These are phyloP conservation scores for Coremacera marginata DNA, from an alignment of 2,888 invertebrate species.

Conservation along the genomic window DNA sequence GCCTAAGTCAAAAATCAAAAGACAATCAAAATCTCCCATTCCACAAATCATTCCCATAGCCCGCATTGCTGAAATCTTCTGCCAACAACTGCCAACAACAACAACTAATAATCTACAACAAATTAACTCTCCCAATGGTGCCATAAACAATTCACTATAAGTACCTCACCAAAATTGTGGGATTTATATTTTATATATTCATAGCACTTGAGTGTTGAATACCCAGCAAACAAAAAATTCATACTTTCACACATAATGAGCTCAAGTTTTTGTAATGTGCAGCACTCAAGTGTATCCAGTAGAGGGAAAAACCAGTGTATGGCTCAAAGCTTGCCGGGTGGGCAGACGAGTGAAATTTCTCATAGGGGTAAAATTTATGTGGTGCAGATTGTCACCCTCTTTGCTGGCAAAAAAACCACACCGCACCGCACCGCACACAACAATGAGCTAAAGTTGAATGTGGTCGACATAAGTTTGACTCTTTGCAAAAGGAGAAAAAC, in stretches of 20 bases:
- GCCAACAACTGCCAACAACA: not conserved
- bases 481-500: not conserved
- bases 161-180: not conserved
- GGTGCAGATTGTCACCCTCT: constrained; percentile 55
- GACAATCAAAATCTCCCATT: not conserved
- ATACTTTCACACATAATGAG: constrained; percentile 52
- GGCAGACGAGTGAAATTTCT: constrained; percentile 18
- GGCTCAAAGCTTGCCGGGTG: too few relatives aligned
- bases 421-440: not conserved
- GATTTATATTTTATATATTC: constrained; percentile 31
- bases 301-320: not conserved
- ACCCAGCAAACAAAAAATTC: not conserved
- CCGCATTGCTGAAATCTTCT: not conserved
- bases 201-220: constrained; percentile 23
- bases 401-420: not conserved
- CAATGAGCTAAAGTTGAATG: not conserved
- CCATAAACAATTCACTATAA: constrained; percentile 20
- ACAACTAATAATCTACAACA: constrained; percentile 19
- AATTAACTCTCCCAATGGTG: constrained; percentile 29
- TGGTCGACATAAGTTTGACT: not conserved
- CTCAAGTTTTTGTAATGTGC: constrained; percentile 56
- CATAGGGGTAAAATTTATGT: constrained; percentile 51
- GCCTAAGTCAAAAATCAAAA: constrained; percentile 11
- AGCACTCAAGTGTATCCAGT: constrained; percentile 17
- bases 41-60: not conserved